Evolutionary conservation across 2,113 vertebrate genomes (phyloP), one percentile per base, ranked within the genome.

Genomic region (Pristiophorus japonicus): DNA sequence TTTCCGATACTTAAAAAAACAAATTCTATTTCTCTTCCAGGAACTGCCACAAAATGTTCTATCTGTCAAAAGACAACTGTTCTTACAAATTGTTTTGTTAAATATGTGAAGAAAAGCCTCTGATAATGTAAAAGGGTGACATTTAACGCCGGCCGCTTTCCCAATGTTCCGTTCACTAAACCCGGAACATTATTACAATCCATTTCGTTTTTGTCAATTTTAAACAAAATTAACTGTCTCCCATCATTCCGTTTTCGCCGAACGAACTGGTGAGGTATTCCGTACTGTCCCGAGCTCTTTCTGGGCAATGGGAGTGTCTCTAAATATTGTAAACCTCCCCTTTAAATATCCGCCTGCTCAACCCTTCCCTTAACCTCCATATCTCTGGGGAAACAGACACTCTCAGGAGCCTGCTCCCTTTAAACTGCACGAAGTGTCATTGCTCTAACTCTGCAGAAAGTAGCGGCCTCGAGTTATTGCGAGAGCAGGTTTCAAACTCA

Each of bases 71-170:
- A 42, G 24, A 45, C 55, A 24, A 51, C n/a, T 67, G 67, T 94
- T 67, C 63, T 94, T 94, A 94, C 92, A 67, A 27, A 47, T 67
- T 67, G 7, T 94, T 94, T 67, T 45, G 62, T 94, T 94, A 93
- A 55, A 65, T 66, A 18, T 63, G 20, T 91, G n/a, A 45, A 67
- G 62, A 65, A 47, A 91, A 63, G n/a, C 38, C 55, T 91, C 55
- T 90, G 12, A 14, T 30, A 30, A 42, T 30, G 63, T 65, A 94
- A 67, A 92, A 63, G 59, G 34, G 47, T n/a, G 38, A 38, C 6
- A 65, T 92, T 92, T 92, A 20, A n/a, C n/a, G n/a, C n/a, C n/a
- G 34, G 84, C 18, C 0, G 27, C 0, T 59, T 84, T 87, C 10
- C 45, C 22, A 2, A 27, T 38, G 38, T 3, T 84, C 78, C 3